Base-by-base conservation (phyloP, 2,888 invertebrate species). In the Campopleginae sp. region DNA sequence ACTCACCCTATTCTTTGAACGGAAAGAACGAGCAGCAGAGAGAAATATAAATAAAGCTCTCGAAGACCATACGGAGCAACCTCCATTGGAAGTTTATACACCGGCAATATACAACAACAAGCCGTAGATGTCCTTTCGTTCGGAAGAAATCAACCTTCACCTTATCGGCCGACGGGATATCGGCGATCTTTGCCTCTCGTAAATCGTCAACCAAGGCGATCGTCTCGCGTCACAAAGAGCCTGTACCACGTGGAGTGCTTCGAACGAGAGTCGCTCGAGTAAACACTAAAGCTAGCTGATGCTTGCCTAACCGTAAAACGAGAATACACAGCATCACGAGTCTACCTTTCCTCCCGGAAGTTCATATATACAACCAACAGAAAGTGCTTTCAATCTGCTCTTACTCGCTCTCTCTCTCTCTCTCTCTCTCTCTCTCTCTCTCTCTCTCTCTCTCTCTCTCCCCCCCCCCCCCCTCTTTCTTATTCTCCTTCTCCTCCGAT, bases 141-240 rank as follows among this genome's bases (percentile, higher is more conserved):
- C 10, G 72, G 66, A 80, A 77, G 66, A 80, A 71, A 72, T 82
- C 66, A 82, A 79, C 75, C 82, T 80, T 75, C 74, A 65, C 33
- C 63, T 71, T 63, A 71, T 68, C 48, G 72, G 61, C 19, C 54
- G 31, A 82, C 75, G 71, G 61, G 42, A 77, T 82, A 65, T 44
- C 14, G 46, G 27, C 66, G 70, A 72, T 75, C 65, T 77, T 71
- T 79, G 79, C 10, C 8, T 66, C 63, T 63, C 61, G 70, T 76
- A 38, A 71, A 80, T 70, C 54, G 54, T 38, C 19, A n/a, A 68
- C 33, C 31, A 38, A 54, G 19, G 17, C 17, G 38, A 70, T 51
- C 65, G 68, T 70, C 68, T 65, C 42, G 66, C 17, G 68, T 70
- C 70, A 33, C 38, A 76, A 76, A 74, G 63, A 31, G 61, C 66